Conservation (phyloP, 2,797 vertebrate genomes). For the Triplophysa bombifrons region DNA sequence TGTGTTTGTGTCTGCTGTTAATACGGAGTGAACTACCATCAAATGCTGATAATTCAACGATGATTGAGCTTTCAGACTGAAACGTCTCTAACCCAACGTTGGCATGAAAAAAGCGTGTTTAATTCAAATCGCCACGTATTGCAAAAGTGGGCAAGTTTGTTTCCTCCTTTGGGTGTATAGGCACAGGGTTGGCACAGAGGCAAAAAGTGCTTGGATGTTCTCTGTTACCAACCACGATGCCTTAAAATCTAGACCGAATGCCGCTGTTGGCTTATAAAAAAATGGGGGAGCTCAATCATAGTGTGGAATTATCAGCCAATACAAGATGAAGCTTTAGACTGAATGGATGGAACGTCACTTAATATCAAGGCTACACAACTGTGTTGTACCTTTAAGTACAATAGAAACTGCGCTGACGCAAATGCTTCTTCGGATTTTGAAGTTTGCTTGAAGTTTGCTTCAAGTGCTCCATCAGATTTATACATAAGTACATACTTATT, state of each 20-base stretch:
- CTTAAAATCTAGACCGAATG: slow-evolving; percentile 53
- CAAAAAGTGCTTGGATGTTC: slow-evolving; percentile 82
- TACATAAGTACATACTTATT: slow-evolving; percentile 74
- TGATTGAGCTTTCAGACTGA: slow-evolving; percentile 67
- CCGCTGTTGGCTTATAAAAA: slow-evolving; percentile 52
- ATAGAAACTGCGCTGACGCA: slow-evolving; percentile 57
- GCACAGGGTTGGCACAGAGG: slow-evolving; percentile 76
- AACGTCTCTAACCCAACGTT: background rate
- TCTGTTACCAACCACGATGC: slow-evolving; percentile 73
- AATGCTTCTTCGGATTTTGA: slow-evolving; percentile 56
- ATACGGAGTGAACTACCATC: slow-evolving; percentile 33
- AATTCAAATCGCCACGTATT: slow-evolving; percentile 74
- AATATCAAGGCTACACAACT: slow-evolving; percentile 56
- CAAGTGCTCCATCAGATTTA: slow-evolving; percentile 68
- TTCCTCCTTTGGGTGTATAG: slow-evolving; percentile 72
- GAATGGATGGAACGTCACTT: slow-evolving; percentile 31
- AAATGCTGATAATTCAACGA: slow-evolving; percentile 63
- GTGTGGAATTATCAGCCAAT: slow-evolving; percentile 57
- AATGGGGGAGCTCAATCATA: slow-evolving; percentile 71
- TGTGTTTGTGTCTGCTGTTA: slow-evolving; percentile 25
- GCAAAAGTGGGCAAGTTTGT: slow-evolving; percentile 78
- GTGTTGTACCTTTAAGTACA: slow-evolving; percentile 54
- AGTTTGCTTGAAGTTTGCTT: slow-evolving; percentile 62
- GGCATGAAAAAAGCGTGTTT: background rate
- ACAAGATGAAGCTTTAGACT: slow-evolving; percentile 46